Conservation (phyloP, 2,113 vertebrate genomes). For the Bufo gargarizans region DNA sequence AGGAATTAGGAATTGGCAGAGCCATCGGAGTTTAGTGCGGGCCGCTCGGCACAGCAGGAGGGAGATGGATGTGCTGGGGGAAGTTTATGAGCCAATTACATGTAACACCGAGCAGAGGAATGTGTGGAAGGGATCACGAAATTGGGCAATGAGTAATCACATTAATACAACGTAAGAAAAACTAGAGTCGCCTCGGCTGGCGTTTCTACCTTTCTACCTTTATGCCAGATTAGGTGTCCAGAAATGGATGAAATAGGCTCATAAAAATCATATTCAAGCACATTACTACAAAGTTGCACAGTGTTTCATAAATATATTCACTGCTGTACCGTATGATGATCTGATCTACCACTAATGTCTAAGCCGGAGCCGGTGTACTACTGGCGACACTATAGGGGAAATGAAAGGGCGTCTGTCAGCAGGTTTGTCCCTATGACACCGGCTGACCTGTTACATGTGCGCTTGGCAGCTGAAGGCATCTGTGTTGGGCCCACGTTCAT, state of each 20-base stretch:
- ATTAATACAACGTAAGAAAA: neutral
- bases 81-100: slow-evolving; percentile 36
- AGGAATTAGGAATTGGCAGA: slow-evolving; percentile 31
- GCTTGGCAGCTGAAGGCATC: too few species aligned
- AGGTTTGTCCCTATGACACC: too few species aligned
- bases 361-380: too few species aligned
- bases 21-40: neutral
- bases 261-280: neutral
- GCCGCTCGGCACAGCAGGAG: slow-evolving; percentile 3
- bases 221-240: neutral
- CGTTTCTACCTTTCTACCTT: neutral
- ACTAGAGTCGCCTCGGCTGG: neutral
- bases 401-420: too few species aligned
- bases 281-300: too few species aligned
- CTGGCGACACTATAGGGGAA: too few species aligned
- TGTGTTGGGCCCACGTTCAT: too few species aligned
- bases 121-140: neutral
- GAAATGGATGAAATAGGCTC: neutral
- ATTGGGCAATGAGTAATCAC: slow-evolving; percentile 10
- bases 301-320: too few species aligned
- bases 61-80: slow-evolving; percentile 3
- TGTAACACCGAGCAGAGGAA: slow-evolving; percentile 15
- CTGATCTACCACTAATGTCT: too few species aligned
- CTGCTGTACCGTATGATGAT: too few species aligned
- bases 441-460: too few species aligned